phyloP scores from a whole-genome alignment of 2,797 vertebrate species.

The Lycodopsis pacificus region DNA sequence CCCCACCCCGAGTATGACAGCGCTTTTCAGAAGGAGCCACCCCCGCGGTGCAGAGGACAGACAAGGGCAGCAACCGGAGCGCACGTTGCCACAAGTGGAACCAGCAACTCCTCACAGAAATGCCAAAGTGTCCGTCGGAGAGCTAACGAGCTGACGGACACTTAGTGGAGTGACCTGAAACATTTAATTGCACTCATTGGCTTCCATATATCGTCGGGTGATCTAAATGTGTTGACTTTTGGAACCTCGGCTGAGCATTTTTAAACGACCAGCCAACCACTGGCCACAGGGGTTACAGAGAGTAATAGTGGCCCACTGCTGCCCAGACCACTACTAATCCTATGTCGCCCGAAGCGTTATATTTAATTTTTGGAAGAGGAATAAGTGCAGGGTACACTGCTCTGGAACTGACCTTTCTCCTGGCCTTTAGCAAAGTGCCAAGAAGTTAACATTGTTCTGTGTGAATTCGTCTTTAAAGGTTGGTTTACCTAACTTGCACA shows the following conservation, averaged over 20 bases:
- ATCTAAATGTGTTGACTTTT: conserved; percentile 33
- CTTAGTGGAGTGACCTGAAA: conserved; percentile 19
- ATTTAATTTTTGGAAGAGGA: conserved; percentile 23
- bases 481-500: neutral
- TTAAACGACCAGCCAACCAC: neutral
- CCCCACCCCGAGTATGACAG: conserved; percentile 55
- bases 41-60: conserved; percentile 68
- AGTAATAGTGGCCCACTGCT: conserved; percentile 22
- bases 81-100: conserved; percentile 32
- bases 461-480: neutral
- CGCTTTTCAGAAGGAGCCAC: conserved; percentile 52
- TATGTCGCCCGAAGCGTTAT: conserved; percentile 2
- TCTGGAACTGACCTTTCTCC: conserved; percentile 7
- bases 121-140: conserved; percentile 55
- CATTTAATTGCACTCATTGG: conserved; percentile 42
- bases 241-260: conserved; percentile 22
- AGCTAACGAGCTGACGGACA: conserved; percentile 49
- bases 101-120: conserved; percentile 45
- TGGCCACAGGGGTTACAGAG: conserved; percentile 15
- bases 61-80: conserved; percentile 66
- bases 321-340: conserved; percentile 17
- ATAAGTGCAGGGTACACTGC: neutral
- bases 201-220: conserved; percentile 15
- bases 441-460: neutral
- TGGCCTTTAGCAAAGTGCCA: neutral